phyloP scores from a whole-genome alignment of 2,113 vertebrate species.

The Rhodinocichla rosea region DNA sequence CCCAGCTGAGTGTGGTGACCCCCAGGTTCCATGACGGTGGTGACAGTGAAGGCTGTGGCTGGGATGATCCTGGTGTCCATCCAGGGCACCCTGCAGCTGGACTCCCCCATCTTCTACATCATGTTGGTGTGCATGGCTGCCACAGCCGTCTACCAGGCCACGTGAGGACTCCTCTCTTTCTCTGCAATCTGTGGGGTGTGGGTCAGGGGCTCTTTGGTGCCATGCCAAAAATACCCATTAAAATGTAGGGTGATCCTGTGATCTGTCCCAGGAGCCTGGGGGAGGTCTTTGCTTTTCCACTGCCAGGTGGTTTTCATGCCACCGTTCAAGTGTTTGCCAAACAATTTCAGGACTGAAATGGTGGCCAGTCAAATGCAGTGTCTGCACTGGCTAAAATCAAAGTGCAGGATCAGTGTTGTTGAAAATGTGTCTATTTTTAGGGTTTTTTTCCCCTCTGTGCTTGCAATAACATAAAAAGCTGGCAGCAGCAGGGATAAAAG shows the following conservation, averaged over 20 bases:
- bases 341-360: neutral
- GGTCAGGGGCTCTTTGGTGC: neutral
- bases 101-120: conserved; percentile 93
- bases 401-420: neutral
- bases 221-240: neutral
- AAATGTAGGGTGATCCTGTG: neutral
- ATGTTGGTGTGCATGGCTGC: conserved; percentile 95
- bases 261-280: neutral
- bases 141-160: conserved; percentile 86
- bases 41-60: conserved; percentile 91
- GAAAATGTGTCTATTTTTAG: neutral
- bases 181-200: neutral
- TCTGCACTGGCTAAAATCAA: neutral
- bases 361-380: neutral
- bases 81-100: conserved; percentile 83
- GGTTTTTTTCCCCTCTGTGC: neutral
- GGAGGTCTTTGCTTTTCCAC: neutral
- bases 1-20: neutral
- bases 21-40: conserved; percentile 88
- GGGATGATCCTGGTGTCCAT: conserved; percentile 89
- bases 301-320: neutral
- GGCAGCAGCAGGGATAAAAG: neutral
- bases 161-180: conserved; percentile 71
- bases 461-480: neutral
- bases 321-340: neutral